Evolutionary conservation across 2,113 vertebrate genomes (phyloP).

Genomic region (Mirounga angustirostris): DNA sequence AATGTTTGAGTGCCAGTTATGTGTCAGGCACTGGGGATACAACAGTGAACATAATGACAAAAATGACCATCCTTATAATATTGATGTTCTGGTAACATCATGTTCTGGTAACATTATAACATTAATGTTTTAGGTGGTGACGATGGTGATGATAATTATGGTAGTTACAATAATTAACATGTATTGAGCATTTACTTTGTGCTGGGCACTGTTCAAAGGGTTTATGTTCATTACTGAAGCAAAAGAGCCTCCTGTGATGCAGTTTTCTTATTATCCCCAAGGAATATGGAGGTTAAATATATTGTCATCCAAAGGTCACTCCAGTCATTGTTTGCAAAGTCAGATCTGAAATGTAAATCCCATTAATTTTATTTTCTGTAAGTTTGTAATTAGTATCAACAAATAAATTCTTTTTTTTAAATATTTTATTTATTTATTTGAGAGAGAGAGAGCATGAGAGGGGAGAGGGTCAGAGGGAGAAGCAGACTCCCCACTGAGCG

Average conservation of each 20-base stretch:
- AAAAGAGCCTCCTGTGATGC: neutral
- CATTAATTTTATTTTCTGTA: slow-evolving; percentile 30
- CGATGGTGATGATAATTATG: neutral
- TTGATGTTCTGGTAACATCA: neutral
- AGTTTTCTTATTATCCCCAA: neutral
- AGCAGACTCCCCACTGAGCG: too few relatives aligned
- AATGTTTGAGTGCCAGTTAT: neutral
- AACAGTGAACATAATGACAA: neutral
- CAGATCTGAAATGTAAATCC: slow-evolving; percentile 33
- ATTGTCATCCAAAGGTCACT: neutral
- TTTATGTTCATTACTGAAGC: neutral
- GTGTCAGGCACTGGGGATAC: neutral
- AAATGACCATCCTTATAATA: neutral
- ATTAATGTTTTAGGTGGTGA: neutral
- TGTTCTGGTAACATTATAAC: neutral
- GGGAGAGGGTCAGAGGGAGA: too few relatives aligned
- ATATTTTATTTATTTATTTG: too few relatives aligned
- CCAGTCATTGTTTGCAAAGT: neutral
- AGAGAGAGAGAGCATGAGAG: too few relatives aligned
- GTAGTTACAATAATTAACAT: neutral
- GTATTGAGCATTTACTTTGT: neutral
- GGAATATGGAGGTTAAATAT: neutral
- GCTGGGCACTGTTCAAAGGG: neutral
- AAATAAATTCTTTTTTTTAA: neutral
- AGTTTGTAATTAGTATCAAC: slow-evolving; percentile 21